Evolutionary conservation across 2,797 vertebrate genomes (phyloP).

Genomic region (Argyrosomus regius): DNA sequence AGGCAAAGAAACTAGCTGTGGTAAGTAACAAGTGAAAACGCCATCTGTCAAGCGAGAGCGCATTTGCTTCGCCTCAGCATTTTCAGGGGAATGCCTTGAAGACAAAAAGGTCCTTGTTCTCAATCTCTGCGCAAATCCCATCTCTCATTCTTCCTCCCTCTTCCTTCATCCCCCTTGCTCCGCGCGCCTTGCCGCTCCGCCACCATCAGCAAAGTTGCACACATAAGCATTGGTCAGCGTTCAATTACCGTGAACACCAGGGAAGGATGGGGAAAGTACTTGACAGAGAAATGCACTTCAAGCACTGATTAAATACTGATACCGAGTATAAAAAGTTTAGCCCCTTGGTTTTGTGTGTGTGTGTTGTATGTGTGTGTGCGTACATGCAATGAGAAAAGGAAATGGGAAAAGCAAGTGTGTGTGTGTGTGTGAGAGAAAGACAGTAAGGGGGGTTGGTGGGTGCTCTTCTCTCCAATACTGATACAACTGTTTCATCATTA

Average conservation of each 20-base stretch:
- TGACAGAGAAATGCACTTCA: conserved; percentile 86
- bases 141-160: conserved; percentile 86
- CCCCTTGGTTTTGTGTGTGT: conserved; percentile 75
- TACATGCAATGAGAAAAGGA: conserved; percentile 59
- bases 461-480: conserved; percentile 77
- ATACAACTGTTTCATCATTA: conserved; percentile 86
- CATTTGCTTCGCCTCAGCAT: conserved; percentile 87
- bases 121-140: conserved; percentile 85
- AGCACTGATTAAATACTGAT: conserved; percentile 88
- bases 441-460: conserved; percentile 34
- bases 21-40: conserved; percentile 88
- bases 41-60: conserved; percentile 86
- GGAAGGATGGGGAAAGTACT: conserved; percentile 82
- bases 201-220: conserved; percentile 88
- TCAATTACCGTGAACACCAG: conserved; percentile 85
- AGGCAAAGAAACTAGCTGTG: conserved; percentile 82
- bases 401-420: conserved; percentile 47
- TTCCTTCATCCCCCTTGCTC: conserved; percentile 83
- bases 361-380: conserved; percentile 53
- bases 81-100: conserved; percentile 87
- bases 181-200: conserved; percentile 76
- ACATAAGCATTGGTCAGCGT: conserved; percentile 87
- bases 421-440: conserved; percentile 13
- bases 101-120: conserved; percentile 87
- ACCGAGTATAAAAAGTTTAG: conserved; percentile 83